Conservation (phyloP, 2,888 invertebrate genomes). For the Pammene aurita region DNA sequence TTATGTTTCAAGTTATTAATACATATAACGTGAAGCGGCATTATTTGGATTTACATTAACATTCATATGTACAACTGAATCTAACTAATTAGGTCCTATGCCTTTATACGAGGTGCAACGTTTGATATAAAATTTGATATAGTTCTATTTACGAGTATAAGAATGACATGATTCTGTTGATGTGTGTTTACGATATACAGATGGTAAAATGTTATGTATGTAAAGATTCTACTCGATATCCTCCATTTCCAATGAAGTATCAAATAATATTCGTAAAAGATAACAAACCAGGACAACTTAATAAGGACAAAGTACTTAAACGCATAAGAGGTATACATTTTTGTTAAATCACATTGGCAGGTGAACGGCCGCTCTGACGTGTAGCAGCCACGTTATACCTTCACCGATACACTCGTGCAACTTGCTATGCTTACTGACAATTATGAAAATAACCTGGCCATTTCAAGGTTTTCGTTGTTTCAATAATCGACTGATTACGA, state of each 20-base stretch:
- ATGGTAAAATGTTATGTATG: no score
- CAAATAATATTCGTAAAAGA: not conserved
- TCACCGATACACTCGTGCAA: slow-evolving; percentile 59
- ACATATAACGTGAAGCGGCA: not conserved
- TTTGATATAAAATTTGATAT: no score
- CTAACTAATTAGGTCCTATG: no score
- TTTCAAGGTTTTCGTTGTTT: slow-evolving; percentile 32
- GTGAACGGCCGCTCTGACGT: slow-evolving; percentile 63
- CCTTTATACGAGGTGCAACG: no score
- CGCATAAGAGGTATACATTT: slow-evolving; percentile 22
- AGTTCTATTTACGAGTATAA: no score
- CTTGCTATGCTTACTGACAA: slow-evolving; percentile 45
- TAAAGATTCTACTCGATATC: no score
- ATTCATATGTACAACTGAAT: not conserved
- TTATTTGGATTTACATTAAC: slow-evolving; percentile 3
- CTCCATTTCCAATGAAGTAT: no score
- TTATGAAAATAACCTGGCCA: slow-evolving; percentile 43
- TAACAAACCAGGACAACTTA: not conserved
- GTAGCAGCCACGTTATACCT: slow-evolving; percentile 57
- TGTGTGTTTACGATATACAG: no score
- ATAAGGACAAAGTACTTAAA: slow-evolving; percentile 10
- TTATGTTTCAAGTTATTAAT: slow-evolving; percentile 3
- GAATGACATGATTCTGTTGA: no score
- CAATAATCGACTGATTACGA: slow-evolving; percentile 16
- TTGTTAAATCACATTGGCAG: slow-evolving; percentile 52